A percentile compares a stretch with the other conserved stretches of the same genome.
Conservation (phyloP, 2,113 vertebrate species). For the Engraulis encrasicolus region DNA sequence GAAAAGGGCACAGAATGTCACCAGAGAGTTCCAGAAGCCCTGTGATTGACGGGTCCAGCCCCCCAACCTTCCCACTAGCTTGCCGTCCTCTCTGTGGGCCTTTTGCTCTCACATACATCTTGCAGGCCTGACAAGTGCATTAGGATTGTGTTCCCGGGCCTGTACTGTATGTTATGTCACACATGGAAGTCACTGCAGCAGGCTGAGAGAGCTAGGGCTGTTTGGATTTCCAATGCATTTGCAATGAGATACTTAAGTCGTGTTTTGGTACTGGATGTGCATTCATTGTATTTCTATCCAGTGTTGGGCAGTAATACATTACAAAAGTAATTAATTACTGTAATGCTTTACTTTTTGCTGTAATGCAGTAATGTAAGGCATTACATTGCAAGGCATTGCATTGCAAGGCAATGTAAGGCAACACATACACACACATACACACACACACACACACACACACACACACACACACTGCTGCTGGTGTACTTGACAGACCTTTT, state of each 20-base stretch:
- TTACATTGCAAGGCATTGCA: too few species aligned
- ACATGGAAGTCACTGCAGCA: constrained; percentile 2
- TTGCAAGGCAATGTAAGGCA: too few species aligned
- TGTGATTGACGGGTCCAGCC: constrained; percentile 67
- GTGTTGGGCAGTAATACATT: too few species aligned
- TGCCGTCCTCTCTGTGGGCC: not conserved
- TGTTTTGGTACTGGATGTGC: not conserved
- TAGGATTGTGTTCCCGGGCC: not conserved
- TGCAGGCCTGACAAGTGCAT: constrained; percentile 1
- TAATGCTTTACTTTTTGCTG: too few species aligned
- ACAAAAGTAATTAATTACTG: too few species aligned
- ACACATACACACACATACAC: too few species aligned
- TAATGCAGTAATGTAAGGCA: too few species aligned
- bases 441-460: too few species aligned
- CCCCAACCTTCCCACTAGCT: too few species aligned
- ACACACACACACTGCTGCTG: too few species aligned
- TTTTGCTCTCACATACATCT: constrained; percentile 14
- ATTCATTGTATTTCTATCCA: not conserved
- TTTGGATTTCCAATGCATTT: constrained; percentile 1
- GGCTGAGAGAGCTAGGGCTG: not conserved
- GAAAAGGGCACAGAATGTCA: constrained; percentile 76
- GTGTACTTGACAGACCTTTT: too few species aligned
- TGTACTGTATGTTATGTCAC: constrained; percentile 17
- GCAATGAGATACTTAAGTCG: not conserved
- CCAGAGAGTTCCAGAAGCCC: constrained; percentile 62